Conservation (phyloP, 2,113 vertebrate species). For the Mastomys coucha region DNA sequence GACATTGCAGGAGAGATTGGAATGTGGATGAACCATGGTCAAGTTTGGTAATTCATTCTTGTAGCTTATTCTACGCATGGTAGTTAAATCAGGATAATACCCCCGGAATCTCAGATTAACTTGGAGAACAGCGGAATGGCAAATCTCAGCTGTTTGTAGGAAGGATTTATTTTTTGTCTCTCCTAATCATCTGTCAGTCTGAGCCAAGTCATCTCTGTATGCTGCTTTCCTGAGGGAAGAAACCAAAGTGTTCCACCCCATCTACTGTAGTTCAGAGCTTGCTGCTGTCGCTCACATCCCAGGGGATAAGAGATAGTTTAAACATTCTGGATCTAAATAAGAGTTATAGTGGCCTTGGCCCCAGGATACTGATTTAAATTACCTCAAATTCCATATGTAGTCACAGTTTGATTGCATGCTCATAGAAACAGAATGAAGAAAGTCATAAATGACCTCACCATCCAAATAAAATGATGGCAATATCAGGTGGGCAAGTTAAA, state of each 20-base stretch:
- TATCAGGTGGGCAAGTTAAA: not conserved
- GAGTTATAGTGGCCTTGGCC: not conserved
- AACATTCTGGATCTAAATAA: not conserved
- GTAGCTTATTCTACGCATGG: not conserved
- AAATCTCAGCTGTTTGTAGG: not conserved
- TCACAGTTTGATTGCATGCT: not conserved
- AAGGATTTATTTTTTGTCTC: constrained; percentile 9
- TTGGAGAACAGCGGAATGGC: not conserved
- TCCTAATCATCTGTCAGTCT: not conserved
- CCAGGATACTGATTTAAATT: not conserved
- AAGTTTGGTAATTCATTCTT: not conserved
- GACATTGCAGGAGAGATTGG: not conserved
- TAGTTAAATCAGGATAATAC: not conserved
- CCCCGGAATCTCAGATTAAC: constrained; percentile 16
- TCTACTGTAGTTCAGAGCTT: not conserved
- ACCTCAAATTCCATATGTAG: not conserved
- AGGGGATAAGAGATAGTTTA: not conserved
- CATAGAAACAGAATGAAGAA: not conserved
- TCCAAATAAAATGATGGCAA: not conserved
- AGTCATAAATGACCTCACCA: not conserved
- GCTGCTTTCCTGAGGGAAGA: not conserved
- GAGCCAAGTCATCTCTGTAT: not conserved
- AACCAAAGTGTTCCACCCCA: accelerated
- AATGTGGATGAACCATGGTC: not conserved
- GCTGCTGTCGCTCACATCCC: not conserved